Conservation (phyloP, 2,888 invertebrate species). For the Cyclophora albipunctata region DNA sequence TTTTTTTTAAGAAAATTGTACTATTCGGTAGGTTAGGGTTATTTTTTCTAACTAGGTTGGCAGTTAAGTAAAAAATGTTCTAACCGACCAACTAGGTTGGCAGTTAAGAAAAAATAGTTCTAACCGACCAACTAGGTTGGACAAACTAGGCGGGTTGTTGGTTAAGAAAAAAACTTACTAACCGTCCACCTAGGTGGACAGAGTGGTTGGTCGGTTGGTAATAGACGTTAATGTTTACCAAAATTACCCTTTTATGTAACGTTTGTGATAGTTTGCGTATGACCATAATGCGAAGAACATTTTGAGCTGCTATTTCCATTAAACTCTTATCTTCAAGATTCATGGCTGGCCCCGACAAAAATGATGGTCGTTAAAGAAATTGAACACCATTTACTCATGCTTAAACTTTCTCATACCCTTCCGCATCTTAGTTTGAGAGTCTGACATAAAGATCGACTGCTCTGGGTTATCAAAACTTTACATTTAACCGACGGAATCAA, state of each 20-base stretch:
- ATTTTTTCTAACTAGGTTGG: no score
- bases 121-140: no score
- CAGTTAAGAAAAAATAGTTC: no score
- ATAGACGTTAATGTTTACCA: slow-evolving; percentile 32
- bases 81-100: no score
- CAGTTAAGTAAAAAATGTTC: no score
- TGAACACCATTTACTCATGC: slow-evolving; percentile 56
- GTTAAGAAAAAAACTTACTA: no score
- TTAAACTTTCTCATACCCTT: slow-evolving; percentile 40
- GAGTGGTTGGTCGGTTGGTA: no score
- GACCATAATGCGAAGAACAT: slow-evolving; percentile 43
- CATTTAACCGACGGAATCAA: no score
- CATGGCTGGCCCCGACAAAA: slow-evolving; percentile 53
- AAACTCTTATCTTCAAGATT: slow-evolving; percentile 65
- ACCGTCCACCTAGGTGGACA: no score
- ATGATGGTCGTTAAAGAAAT: slow-evolving; percentile 64
- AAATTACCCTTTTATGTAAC: slow-evolving; percentile 43
- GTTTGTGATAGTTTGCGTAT: slow-evolving; percentile 49
- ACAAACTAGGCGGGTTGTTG: no score
- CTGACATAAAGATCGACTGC: slow-evolving; percentile 9
- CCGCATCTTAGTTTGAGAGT: slow-evolving; percentile 28
- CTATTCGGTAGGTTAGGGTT: no score
- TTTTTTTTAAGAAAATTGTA: no score
- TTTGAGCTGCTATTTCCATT: slow-evolving; percentile 58
- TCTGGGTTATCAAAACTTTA: slow-evolving; percentile 5